Evolutionary conservation across 2,888 invertebrate species (phyloP).

Genomic region (Polia nebulosa): DNA sequence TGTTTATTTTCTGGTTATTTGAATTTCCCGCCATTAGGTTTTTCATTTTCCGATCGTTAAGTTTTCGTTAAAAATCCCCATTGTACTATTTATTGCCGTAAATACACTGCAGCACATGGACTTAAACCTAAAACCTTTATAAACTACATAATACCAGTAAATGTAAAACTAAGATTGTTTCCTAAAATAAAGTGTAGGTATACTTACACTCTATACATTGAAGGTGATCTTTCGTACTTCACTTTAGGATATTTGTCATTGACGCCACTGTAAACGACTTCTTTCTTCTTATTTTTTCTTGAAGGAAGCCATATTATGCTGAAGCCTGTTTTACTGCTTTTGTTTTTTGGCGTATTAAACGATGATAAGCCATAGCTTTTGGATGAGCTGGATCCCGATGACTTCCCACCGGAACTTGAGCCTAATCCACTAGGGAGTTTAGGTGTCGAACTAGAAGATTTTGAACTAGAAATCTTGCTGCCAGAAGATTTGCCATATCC

Average conservation of each 20-base stretch:
- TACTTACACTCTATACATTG: conserved; percentile 86
- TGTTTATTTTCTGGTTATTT: neutral
- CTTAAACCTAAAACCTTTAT: no score
- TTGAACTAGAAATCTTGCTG: conserved; percentile 49
- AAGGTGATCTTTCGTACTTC: conserved; percentile 78
- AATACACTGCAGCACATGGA: no score
- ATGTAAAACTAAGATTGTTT: neutral
- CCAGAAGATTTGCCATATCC: conserved; percentile 54
- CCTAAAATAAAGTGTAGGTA: no score
- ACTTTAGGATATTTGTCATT: conserved; percentile 73
- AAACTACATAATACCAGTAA: no score
- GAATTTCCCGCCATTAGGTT: neutral
- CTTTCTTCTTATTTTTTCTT: conserved; percentile 82
- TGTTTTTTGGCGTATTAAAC: conserved; percentile 71
- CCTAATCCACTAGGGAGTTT: conserved; percentile 57
- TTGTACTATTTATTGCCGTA: no score
- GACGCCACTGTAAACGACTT: conserved; percentile 78
- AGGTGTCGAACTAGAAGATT: conserved; percentile 46
- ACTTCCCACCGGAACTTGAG: conserved; percentile 58
- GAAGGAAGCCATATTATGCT: conserved; percentile 86
- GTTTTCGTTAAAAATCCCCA: no score
- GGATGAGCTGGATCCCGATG: conserved; percentile 62
- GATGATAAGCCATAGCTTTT: conserved; percentile 74
- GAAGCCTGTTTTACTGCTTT: conserved; percentile 76
- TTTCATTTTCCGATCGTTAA: neutral